These are phyloP conservation scores for Colaptes auratus DNA, from an alignment of 2,113 vertebrate genomes.

Conservation along the genomic window DNA sequence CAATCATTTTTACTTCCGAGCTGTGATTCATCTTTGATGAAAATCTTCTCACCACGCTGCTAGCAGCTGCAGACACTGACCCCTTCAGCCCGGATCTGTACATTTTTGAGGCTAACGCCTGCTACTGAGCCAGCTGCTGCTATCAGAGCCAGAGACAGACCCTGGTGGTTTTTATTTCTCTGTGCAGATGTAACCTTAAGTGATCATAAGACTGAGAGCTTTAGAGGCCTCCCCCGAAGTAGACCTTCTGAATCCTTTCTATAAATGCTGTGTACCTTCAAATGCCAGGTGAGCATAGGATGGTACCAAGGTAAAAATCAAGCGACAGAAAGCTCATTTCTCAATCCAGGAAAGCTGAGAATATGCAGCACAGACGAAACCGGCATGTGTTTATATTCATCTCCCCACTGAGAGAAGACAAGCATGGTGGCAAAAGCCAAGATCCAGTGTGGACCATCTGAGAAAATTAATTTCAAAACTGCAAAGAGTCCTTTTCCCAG, in stretches of 20 bases:
- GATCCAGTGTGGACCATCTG: background rate
- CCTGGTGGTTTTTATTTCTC: background rate
- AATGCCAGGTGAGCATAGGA: background rate
- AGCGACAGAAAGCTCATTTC: background rate
- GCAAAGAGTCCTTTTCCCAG: conserved; percentile 2
- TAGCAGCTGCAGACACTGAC: background rate
- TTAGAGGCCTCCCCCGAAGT: background rate
- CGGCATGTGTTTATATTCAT: background rate
- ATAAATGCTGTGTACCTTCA: background rate
- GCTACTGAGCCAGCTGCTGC: background rate
- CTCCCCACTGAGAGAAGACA: background rate
- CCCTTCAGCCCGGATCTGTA: background rate
- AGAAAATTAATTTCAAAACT: background rate
- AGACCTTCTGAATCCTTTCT: background rate
- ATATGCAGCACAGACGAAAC: background rate
- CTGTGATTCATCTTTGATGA: background rate
- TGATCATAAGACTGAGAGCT: background rate
- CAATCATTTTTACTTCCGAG: background rate
- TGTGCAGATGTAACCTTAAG: background rate
- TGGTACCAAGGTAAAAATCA: background rate
- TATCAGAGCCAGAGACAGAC: background rate
- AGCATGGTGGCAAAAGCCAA: background rate
- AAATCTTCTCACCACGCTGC: background rate
- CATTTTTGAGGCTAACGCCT: background rate
- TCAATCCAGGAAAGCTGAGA: background rate